A percentile compares a stretch with the other conserved stretches of the same genome.
These are phyloP conservation scores for Aleiodes alternator DNA, from an alignment of 2,888 invertebrate species.

Conservation along the genomic window DNA sequence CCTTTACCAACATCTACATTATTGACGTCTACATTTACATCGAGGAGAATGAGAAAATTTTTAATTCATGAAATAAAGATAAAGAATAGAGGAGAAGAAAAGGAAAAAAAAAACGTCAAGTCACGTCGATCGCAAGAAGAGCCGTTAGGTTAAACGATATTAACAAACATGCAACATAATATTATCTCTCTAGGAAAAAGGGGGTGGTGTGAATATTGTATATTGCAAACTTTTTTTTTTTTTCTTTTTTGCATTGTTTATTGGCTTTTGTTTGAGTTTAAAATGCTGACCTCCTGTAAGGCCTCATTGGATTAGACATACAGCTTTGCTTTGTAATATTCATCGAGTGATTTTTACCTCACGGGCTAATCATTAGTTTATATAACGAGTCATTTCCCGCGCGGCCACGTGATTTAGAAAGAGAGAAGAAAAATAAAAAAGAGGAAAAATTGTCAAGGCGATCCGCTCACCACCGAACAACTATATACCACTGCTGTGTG, in stretches of 20 bases:
- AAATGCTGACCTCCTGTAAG: conserved; percentile 38
- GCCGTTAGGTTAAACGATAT: conserved; percentile 27
- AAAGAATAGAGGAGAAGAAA: neutral
- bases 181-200: conserved; percentile 1
- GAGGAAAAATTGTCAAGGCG: conserved; percentile 67
- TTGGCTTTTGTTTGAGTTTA: neutral
- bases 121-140: conserved; percentile 28
- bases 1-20: conserved; percentile 34
- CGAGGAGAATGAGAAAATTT: conserved; percentile 19
- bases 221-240: conserved; percentile 2
- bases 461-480: conserved; percentile 69
- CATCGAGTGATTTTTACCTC: conserved; percentile 45
- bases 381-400: conserved; percentile 75
- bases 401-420: conserved; percentile 71
- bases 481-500: conserved; percentile 50
- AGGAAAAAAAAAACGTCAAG: conserved; percentile 9
- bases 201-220: conserved; percentile 19
- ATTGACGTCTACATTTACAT: conserved; percentile 25
- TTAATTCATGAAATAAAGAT: conserved; percentile 33
- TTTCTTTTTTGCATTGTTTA: conserved; percentile 17
- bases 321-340: conserved; percentile 57
- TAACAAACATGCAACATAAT: conserved; percentile 30
- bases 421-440: conserved; percentile 31
- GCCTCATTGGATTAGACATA: conserved; percentile 60
- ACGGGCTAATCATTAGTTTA: conserved; percentile 71